Evolutionary conservation across 2,888 invertebrate genomes (phyloP).

Genomic region (Athalia rosae): DNA sequence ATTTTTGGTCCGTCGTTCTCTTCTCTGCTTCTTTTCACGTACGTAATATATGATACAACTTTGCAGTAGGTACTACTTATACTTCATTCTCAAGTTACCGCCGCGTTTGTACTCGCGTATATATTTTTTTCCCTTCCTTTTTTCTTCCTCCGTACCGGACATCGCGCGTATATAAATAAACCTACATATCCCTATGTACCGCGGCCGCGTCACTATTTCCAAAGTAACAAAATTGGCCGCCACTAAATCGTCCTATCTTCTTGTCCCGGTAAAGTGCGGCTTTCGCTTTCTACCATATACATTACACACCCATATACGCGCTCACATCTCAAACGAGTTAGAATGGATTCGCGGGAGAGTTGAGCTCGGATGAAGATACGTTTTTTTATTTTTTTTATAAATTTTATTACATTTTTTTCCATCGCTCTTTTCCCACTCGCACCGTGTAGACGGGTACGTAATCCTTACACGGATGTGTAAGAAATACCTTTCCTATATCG

Average conservation of each 20-base stretch:
- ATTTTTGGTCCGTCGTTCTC: no score
- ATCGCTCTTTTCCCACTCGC: no score
- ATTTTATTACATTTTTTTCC: no score
- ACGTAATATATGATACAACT: no score
- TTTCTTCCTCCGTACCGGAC: background rate
- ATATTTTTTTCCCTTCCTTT: background rate
- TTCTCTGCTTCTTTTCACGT: no score
- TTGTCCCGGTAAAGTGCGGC: background rate
- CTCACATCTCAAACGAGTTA: background rate
- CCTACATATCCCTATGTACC: slow-evolving; percentile 1
- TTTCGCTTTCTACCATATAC: background rate
- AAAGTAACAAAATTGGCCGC: slow-evolving; percentile 14
- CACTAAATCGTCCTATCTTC: slow-evolving; percentile 21
- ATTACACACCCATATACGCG: background rate
- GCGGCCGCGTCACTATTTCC: slow-evolving; percentile 1
- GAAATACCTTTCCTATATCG: no score
- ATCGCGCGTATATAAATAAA: background rate
- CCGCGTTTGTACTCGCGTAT: background rate
- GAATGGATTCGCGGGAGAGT: no score
- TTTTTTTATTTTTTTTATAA: no score
- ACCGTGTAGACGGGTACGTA: no score
- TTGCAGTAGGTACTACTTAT: no score
- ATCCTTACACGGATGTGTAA: no score
- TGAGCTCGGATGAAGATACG: no score
- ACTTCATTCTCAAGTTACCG: background rate